phyloP scores from a whole-genome alignment of 2,888 invertebrate genomes.

The Octonoba sinensis region DNA sequence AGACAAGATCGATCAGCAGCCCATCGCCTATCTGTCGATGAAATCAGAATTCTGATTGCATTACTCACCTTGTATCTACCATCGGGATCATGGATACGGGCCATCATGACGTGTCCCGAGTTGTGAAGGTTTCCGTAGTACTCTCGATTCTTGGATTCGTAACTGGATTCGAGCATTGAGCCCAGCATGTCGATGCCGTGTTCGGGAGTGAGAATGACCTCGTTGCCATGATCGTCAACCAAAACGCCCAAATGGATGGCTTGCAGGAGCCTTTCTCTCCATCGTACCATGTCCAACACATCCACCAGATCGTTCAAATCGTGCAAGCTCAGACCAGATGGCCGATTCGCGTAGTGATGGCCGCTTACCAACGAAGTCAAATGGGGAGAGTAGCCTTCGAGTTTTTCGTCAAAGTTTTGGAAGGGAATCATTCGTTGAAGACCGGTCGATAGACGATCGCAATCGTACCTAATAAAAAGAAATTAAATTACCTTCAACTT shows the following conservation, averaged over 20 bases:
- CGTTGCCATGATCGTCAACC: slow-evolving; percentile 73
- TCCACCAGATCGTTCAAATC: slow-evolving; percentile 49
- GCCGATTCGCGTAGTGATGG: slow-evolving; percentile 63
- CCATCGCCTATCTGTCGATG: no score
- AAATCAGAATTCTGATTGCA: no score
- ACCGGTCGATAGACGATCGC: slow-evolving; percentile 81
- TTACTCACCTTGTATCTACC: slow-evolving; percentile 78
- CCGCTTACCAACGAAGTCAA: slow-evolving; percentile 65
- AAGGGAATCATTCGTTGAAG: slow-evolving; percentile 78
- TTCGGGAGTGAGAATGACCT: slow-evolving; percentile 76
- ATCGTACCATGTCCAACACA: slow-evolving; percentile 76
- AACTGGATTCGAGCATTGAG: slow-evolving; percentile 79
- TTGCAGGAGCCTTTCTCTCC: slow-evolving; percentile 81
- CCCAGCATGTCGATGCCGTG: slow-evolving; percentile 84
- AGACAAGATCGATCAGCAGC: no score
- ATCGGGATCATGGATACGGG: slow-evolving; percentile 85
- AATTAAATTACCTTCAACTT: no score
- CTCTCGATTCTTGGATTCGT: slow-evolving; percentile 71
- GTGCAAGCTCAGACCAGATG: slow-evolving; percentile 46
- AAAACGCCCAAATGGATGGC: slow-evolving; percentile 79
- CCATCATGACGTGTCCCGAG: slow-evolving; percentile 83
- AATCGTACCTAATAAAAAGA: slow-evolving; percentile 75
- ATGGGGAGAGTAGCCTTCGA: slow-evolving; percentile 66
- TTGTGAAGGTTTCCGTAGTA: slow-evolving; percentile 82
- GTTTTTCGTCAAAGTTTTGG: slow-evolving; percentile 69